These are phyloP conservation scores for Bostrychus sinensis DNA, from an alignment of 2,113 vertebrate species.

Conservation along the genomic window DNA sequence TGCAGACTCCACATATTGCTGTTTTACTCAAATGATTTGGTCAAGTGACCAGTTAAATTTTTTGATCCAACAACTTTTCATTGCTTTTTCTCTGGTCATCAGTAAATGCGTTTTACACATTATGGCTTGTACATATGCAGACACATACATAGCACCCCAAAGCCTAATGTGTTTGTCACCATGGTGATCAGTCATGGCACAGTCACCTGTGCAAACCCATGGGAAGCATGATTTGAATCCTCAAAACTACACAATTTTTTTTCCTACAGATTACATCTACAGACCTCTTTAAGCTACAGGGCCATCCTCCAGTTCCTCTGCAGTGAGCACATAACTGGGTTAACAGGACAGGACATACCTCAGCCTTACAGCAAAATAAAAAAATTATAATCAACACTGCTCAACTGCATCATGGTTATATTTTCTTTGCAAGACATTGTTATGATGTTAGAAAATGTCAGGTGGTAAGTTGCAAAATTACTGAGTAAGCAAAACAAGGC, in stretches of 20 bases:
- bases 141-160: conserved; percentile 25
- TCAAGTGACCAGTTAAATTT: background rate
- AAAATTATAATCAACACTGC: background rate
- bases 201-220: conserved; percentile 25
- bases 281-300: conserved; percentile 10
- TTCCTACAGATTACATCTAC: conserved; percentile 12
- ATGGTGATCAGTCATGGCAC: conserved; percentile 14
- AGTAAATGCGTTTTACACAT: conserved; percentile 4
- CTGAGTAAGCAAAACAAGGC: conserved; percentile 27
- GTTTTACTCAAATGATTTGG: conserved; percentile 19
- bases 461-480: background rate
- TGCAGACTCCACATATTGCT: conserved; percentile 34
- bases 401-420: background rate
- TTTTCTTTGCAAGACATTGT: no score
- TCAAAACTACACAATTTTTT: conserved; percentile 12
- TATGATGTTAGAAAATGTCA: background rate
- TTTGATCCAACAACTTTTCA: conserved; percentile 1
- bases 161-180: conserved; percentile 30
- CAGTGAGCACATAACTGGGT: background rate
- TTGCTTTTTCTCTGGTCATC: background rate
- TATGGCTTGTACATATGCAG: conserved; percentile 41
- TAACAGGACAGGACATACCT: background rate
- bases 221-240: conserved; percentile 14
- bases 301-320: background rate
- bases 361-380: background rate